Base-by-base conservation (phyloP, 2,113 vertebrate genomes). In the Falco punctatus region DNA sequence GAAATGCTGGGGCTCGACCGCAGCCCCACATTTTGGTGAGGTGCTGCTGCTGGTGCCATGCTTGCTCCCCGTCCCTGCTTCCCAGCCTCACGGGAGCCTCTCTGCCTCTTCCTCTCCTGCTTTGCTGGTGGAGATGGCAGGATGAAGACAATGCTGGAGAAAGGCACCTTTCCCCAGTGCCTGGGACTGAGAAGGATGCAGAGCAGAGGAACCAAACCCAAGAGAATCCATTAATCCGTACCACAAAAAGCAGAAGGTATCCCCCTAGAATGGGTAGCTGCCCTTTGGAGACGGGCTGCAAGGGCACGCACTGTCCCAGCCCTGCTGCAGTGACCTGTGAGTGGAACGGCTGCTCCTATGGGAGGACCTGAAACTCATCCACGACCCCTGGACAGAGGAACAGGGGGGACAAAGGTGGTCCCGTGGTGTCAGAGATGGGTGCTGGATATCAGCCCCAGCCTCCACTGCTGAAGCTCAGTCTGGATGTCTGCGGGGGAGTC, bases 1-100 rank as follows among this genome's bases (percentile, higher is more conserved):
- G 40, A 65, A 65, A 40, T 0, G 1, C 19, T 51, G 46, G 26
- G 22, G 72, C 20, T 33, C 3, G 7, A 26, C 16, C 4, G 4
- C 40, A 61, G 48, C 12, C 27, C 58, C 62, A 7, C 10, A 7
- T 19, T 55, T 28, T 14, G 10, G 48, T 52, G 38, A 38, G 11
- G 24, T 20, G 64, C 10, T 59, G 89, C n/a, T n/a, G 57, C 5
- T 33, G 69, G 78, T 48, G 79, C 54, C 32, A 27, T 4, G 9
- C 46, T 77, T 24, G 48, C 42, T 27, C 69, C 27, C 72, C 5
- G 2, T 15, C 28, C 15, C 22, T 8, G 40, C 33, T 19, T 55
- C 27, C 44, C n/a, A n/a, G n/a, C 33, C 33, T 12, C 6, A 15
- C 0, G 1, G 51, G 61, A 49, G 3, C 24, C 21, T 30, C 21